Evolutionary conservation across 2,888 invertebrate species (phyloP), one percentile per base, ranked within the genome.

Genomic region (Pardosa pseudoannulata): DNA sequence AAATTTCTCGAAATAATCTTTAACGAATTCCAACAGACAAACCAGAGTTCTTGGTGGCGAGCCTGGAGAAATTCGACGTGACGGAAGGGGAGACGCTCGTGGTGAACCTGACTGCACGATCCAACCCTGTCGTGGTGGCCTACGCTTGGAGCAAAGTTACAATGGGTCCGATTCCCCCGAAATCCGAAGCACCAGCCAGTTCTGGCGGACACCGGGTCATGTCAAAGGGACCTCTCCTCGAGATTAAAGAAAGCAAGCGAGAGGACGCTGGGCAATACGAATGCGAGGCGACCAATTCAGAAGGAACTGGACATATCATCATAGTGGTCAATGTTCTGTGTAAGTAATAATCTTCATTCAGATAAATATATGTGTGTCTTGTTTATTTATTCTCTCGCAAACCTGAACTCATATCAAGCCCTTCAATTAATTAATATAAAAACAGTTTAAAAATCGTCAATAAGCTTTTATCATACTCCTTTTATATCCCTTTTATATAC

Each of bases 201-300:
- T 67, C 65, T 39, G 72, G 70, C 23, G 68, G 68, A 50, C 72
- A 71, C 27, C 36, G 82, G 68, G 85, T 88, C 50, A 76, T 68
- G 28, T 79, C 88, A 39, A 87, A 87, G 36, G 89, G 89, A 82
- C 79, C 89, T 27, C 94, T 95, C 89, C 92, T 98, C 88, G 97
- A 97, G 91, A 96, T 98, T 90, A 96, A 96, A 0, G 94, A 94
- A 82, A 93, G 97, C 87, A 94, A 94, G 68, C 94, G 96, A 6
- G 94, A 94, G 89, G 97, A 98, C 91, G 95, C 96, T 0, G 98
- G 97, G 0, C 93, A 94, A 68, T 98, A 98, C 91, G 94, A 94
- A 0, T 96, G 97, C 89, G 96, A 96, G 90, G 98, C 97, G 0
- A 93, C 94, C 89, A 98, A 98, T 92, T 94, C 95, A 0, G 96